Conservation (phyloP, 2,797 vertebrate genomes). For the Sylvilagus floridanus region DNA sequence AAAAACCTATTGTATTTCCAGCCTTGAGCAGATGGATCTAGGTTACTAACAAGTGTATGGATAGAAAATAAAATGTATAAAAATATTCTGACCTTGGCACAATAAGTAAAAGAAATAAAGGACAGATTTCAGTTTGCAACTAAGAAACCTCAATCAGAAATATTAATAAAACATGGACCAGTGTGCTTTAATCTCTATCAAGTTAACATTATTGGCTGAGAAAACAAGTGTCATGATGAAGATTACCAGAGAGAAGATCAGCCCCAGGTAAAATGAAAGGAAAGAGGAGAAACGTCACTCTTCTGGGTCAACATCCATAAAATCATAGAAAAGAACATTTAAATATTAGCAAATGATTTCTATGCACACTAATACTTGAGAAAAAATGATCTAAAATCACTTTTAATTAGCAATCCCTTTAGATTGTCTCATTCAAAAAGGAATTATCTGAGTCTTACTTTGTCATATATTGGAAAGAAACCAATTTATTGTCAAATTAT, state of each 20-base stretch:
- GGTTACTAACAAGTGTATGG: not conserved
- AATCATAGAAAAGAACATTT: not conserved
- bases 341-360: constrained; percentile 5
- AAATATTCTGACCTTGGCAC: not conserved
- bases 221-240: not conserved
- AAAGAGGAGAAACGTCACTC: not conserved
- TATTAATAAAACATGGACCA: not conserved
- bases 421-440: not conserved
- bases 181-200: not conserved
- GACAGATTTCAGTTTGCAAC: not conserved
- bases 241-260: not conserved
- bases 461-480: constrained; percentile 6
- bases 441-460: not conserved
- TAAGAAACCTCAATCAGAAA: not conserved
- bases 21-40: too few relatives aligned
- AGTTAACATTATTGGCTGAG: not conserved
- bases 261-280: not conserved
- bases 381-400: constrained; percentile 27
- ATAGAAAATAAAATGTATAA: not conserved
- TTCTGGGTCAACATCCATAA: not conserved
- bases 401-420: not conserved
- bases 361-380: not conserved
- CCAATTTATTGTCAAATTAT: constrained; percentile 1
- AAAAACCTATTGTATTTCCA: not conserved
- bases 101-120: not conserved